These are phyloP conservation scores for Gortyna flavago DNA, from an alignment of 2,888 invertebrate genomes.

Conservation along the genomic window DNA sequence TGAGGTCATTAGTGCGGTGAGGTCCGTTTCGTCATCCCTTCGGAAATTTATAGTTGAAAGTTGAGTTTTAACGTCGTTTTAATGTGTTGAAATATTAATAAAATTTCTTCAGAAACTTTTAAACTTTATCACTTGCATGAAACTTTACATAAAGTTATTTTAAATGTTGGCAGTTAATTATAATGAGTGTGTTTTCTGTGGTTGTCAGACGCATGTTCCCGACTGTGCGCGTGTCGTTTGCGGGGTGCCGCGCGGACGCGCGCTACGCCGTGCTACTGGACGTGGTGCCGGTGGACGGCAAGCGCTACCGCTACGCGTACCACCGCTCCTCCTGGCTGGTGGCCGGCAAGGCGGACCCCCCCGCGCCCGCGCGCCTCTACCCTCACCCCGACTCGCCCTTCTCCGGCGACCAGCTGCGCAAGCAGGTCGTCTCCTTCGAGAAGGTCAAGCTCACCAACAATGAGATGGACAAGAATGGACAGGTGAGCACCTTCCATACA, in stretches of 20 bases:
- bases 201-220: constrained; percentile 98
- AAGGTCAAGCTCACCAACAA: constrained; percentile 99
- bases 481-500: constrained; percentile 89
- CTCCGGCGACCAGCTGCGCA: constrained; percentile 97
- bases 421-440: constrained; percentile 99
- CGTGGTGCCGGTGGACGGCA: constrained; percentile 98
- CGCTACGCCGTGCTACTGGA: constrained; percentile 98
- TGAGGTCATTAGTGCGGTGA: constrained; percentile 85
- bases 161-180: constrained; percentile 33
- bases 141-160: constrained; percentile 22
- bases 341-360: constrained; percentile 99
- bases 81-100: constrained; percentile 74
- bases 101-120: constrained; percentile 56
- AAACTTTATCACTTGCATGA: constrained; percentile 50
- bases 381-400: constrained; percentile 99
- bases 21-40: constrained; percentile 73
- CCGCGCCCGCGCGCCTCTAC: constrained; percentile 97
- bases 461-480: constrained; percentile 98
- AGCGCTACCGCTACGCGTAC: constrained; percentile 99
- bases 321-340: constrained; percentile 99
- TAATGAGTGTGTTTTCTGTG: constrained; percentile 33
- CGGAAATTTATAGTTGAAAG: constrained; percentile 76
- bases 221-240: constrained; percentile 98
- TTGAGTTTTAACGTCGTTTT: constrained; percentile 75
- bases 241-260: constrained; percentile 94